Evolutionary conservation across 2,113 vertebrate species (phyloP), one percentile per base, ranked within the genome.

Genomic region (Picathartes gymnocephalus): DNA sequence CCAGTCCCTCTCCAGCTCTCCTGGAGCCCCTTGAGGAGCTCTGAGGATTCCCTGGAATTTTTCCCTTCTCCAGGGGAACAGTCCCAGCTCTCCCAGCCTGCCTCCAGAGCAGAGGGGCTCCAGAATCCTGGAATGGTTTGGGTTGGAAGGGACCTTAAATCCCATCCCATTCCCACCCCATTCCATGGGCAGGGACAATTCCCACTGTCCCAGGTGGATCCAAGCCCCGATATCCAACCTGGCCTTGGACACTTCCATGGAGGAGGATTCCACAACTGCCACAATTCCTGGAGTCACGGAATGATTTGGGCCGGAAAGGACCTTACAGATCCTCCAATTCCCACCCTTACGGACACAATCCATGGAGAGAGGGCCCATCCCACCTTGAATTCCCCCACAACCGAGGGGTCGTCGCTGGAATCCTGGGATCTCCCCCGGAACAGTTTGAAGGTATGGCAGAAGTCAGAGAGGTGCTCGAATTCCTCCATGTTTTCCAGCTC

Each of bases 381-480:
- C 65, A 99, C 99, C 98, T 99, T 99, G 96, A 99, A 99, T 88
- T 99, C 99, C 40, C 99, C 99, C 27, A 99, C 99, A 1, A 99
- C 97, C 0, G 99, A 99, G 0, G 99, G 99, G 57, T 99, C 99
- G 1, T 99, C 99, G 3, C 54, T 97, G 8, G 98, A 98, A 44
- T 99, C 98, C 83, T 98, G 98, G 21, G 97, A 98, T 88, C 98
- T 98, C 40, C 99, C 99, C 21, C 99, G 98, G 79, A 98, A 98
- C 20, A 99, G 98, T 81, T 98, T 98, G 96, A 99, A 99, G 8
- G 99, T 99, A 80, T 98, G 98, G 91, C 99, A 99, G 97, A 99
- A 99, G 92, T 99, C 99, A 0, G 98, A 98, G 56, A 99, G 97
- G 1, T 97, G 97, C 51, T 98, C 97, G 1, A 99, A 99, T 12